A percentile compares a stretch with the other conserved stretches of the same genome.
Evolutionary conservation across 2,113 vertebrate genomes (phyloP).

Genomic region (Rhinoderma darwinii): DNA sequence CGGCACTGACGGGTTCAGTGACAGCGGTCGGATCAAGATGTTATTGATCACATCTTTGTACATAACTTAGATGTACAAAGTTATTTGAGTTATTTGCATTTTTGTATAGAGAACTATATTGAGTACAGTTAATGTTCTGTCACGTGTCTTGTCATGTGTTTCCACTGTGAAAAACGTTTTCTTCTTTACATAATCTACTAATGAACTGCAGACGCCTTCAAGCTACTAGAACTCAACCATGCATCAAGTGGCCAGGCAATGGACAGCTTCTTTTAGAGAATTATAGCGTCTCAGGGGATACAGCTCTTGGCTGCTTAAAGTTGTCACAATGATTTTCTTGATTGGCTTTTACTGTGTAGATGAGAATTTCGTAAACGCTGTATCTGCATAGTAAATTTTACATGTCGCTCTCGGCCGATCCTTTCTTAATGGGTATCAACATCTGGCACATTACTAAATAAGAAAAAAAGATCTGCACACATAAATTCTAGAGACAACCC

Average conservation of each 20-base stretch:
- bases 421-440: conserved; percentile 38
- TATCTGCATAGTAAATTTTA: conserved; percentile 43
- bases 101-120: too few relatives aligned
- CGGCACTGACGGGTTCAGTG: too few relatives aligned
- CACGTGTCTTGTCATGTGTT: background rate
- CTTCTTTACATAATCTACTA: conserved; percentile 10
- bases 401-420: conserved; percentile 31
- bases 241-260: conserved; percentile 38
- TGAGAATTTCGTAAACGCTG: conserved; percentile 47
- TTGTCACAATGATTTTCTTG: conserved; percentile 47
- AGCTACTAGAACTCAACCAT: conserved; percentile 29
- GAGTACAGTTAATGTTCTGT: background rate
- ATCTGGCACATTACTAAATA: conserved; percentile 46
- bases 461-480: background rate
- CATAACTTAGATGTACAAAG: too few relatives aligned
- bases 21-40: too few relatives aligned
- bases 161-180: background rate
- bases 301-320: conserved; percentile 35
- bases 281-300: background rate
- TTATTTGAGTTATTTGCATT: too few relatives aligned
- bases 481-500: conserved; percentile 1
- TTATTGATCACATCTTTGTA: too few relatives aligned
- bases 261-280: conserved; percentile 37
- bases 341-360: conserved; percentile 36
- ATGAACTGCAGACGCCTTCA: conserved; percentile 24